Evolutionary conservation across 2,888 invertebrate species (phyloP), one percentile per base, ranked within the genome.

Genomic region (Torymus auratus): DNA sequence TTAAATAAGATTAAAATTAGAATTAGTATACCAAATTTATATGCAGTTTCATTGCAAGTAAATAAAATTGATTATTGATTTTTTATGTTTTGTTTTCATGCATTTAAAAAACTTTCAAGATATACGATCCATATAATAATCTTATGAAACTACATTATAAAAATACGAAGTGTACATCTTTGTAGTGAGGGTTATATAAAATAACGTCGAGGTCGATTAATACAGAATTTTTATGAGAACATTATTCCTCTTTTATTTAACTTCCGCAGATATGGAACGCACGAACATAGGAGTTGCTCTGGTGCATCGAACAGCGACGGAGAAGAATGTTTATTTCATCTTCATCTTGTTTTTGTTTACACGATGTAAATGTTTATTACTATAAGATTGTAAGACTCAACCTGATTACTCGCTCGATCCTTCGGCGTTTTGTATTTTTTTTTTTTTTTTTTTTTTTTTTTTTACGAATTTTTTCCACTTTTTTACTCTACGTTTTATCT

Each of bases 231-330:
- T 83, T 68, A 75, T 81, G 78, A 83, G 83, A 83, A 83, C 78
- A 81, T 81, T 81, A 81, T 78, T 83, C 78, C 78, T 75, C 72
- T 80, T 83, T 83, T 83, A 81, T 81, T 82, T 72, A 81, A 81
- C 69, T 78, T 81, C 60, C 80, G 80, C 78, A 78, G 68, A 81
- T 78, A 76, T 83, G 83, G 80, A 81, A 83, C 80, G 81, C 83
- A 76, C 83, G 75, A 83, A 81, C 80, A 81, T 82, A 80, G 74
- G 80, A 80, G 78, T 80, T 78, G 78, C 74, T 74, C 79, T 78
- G 56, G 74, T 56, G 80, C 74, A 77, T 73, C 53, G 69, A 82
- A 67, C 70, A 80, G 12, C 75, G 72, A 72, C 64, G 67, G 56
- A n/a, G 61, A 76, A 50, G 50, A 81, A 65, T 60, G 58, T 74